Conservation (phyloP, 2,797 vertebrate genomes). For the Salarias fasciatus region DNA sequence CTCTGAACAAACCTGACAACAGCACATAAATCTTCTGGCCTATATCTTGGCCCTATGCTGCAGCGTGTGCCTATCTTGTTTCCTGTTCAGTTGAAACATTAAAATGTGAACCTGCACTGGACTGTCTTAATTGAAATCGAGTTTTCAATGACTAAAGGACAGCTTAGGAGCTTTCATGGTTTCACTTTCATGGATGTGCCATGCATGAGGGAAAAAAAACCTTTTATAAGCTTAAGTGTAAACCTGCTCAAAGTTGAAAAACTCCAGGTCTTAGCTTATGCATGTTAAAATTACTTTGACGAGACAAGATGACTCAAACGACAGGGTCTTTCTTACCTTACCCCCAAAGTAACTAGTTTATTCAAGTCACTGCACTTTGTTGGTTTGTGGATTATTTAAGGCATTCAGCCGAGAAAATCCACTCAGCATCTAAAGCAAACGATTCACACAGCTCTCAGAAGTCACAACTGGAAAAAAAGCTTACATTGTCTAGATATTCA, state of each 20-base stretch:
- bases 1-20: slow-evolving; percentile 4
- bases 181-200: too few species aligned
- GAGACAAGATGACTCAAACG: too few species aligned
- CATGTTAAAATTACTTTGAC: too few species aligned
- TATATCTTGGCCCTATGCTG: slow-evolving; percentile 20
- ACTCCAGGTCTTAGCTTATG: too few species aligned
- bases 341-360: slow-evolving; percentile 1
- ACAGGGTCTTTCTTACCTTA: too few species aligned
- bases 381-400: slow-evolving; percentile 58
- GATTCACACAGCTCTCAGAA: slow-evolving; percentile 36
- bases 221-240: too few species aligned
- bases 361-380: slow-evolving; percentile 51
- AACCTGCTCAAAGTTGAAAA: too few species aligned
- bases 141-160: too few species aligned
- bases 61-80: slow-evolving; percentile 37
- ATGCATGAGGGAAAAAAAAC: too few species aligned
- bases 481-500: slow-evolving; percentile 29
- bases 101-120: slow-evolving; percentile 54
- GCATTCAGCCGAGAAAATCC: slow-evolving; percentile 57
- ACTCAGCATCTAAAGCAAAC: slow-evolving; percentile 48
- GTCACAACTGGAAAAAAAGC: slow-evolving; percentile 31
- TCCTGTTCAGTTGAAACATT: slow-evolving; percentile 60
- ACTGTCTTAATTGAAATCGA: not conserved
- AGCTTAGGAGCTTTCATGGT: too few species aligned
- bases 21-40: not conserved